Base-by-base conservation (phyloP, 1,140 invertebrate species). In the Asobara japonica region DNA sequence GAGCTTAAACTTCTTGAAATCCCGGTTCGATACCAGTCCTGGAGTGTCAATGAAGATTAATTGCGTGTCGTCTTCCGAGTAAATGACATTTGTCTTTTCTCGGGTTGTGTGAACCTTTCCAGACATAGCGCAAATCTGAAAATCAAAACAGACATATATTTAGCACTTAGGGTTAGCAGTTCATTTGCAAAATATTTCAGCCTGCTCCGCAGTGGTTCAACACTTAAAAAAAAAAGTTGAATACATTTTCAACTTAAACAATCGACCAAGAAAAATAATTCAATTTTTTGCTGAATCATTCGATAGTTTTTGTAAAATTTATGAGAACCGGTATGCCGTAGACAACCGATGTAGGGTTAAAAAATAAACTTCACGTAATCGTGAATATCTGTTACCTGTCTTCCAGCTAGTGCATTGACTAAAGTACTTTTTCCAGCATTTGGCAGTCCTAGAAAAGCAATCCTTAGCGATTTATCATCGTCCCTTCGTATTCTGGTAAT, bases 351-450 rank as follows among this genome's bases (percentile, higher is more conserved):
- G 11, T 36, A 11, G 31, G 31, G 5, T 62, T 68, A 69, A 65
- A 64, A 71, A 36, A 6, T 36, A 36, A 6, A 36, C 31, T 6
- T 36, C 31, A 36, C 5, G 31, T 36, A 36, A 82, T n/a, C n/a
- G n/a, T n/a, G n/a, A n/a, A n/a, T n/a, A n/a, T n/a, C n/a, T n/a
- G n/a, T 86, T 89, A 96, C 95, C 82, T 92, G 92, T 88, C 94
- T 91, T 56, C 92, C 90, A 38, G 95, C 89, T 25, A 98, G 89
- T 80, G 91, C 89, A 89, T 99, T 99, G 31, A 97, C 93, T 2
- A 99, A 87, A 0, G 97, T 98, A 86, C 96, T 98, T 87, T 99
- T 99, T 45, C 97, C 97, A 71, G 92, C 92, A 90, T 98, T 98
- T 18, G 97, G 97, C 13, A 93, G 86, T 8, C 97, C 97, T 74